Conservation (phyloP, 2,113 vertebrate genomes). For the Cheirogaleus medius region DNA sequence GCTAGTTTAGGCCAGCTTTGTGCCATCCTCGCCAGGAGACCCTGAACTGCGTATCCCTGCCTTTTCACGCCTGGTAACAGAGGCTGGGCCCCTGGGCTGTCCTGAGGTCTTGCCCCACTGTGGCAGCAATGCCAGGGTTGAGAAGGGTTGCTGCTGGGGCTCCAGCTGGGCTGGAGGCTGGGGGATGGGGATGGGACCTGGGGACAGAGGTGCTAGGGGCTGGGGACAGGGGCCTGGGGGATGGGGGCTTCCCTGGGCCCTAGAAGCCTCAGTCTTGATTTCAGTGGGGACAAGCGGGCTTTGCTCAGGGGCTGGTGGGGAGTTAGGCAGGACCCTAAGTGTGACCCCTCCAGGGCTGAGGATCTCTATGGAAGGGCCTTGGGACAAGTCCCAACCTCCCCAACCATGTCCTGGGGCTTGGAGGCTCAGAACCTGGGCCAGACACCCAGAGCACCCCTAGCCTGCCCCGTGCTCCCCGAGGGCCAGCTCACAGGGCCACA, state of each 20-base stretch:
- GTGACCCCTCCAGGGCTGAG: not conserved
- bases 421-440: not conserved
- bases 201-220: not conserved
- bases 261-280: not conserved
- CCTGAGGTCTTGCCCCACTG: not conserved
- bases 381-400: not conserved
- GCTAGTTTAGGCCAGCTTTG: not conserved
- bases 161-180: not conserved
- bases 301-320: not conserved
- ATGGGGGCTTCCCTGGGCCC: not conserved
- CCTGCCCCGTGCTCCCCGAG: not conserved
- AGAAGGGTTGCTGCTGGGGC: not conserved
- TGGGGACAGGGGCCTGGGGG: not conserved
- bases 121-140: not conserved
- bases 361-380: not conserved
- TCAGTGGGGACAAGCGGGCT: not conserved
- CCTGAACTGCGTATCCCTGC: not conserved
- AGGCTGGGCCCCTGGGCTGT: not conserved
- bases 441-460: not conserved
- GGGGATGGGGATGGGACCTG: too few species aligned
- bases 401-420: fast-evolving
- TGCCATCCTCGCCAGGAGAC: not conserved
- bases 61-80: not conserved
- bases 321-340: not conserved
- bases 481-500: not conserved